Evolutionary conservation across 1,140 invertebrate genomes (phyloP), one percentile per base, ranked within the genome.

Genomic region (Scaptomyza graminum): DNA sequence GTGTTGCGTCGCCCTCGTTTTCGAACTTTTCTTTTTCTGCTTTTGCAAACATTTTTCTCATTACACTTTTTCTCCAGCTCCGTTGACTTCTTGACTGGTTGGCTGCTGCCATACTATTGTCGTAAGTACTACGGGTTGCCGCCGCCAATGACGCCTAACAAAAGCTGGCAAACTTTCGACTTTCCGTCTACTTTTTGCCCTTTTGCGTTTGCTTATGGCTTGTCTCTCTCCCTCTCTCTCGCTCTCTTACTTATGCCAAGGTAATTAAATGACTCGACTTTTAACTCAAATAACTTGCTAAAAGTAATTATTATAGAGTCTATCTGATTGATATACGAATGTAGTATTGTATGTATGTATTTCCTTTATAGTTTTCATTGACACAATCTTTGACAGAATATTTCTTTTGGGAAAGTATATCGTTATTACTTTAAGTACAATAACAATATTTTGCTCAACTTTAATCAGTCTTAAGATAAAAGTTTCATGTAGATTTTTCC

Each of bases 181-280:
- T 70, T 70, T 70, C 16, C 16, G 18, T 44, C 60, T 34, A 50
- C 67, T 49, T 62, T 70, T 51, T 50, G 52, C 67, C 60, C 44
- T 70, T 55, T 69, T 63, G 31, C 50, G 31, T 39, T 18, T 52
- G 50, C 66, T 37, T 49, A 44, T 9, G 7, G 7, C 8, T 34
- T 34, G 28, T 28, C 28, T 34, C 31, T 34, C 8, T 34, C 7
- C 9, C 7, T 9, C 7, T 34, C 31, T 34, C 7, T 9, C 31
- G 46, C 43, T 39, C 51, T 16, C 37, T 43, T 51, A 57, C 34
- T 22, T 47, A 39, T 70, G 46, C 31, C 54, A 46, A 71, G 81
- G 82, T 85, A 85, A 85, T 85, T 85, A 81, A 85, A 85, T 85
- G 82, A 87, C 81, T 85, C 66, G 63, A 79, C 61, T 65, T 47